These are phyloP conservation scores for Pampusana beccarii DNA, from an alignment of 2,113 vertebrate species.

Conservation along the genomic window DNA sequence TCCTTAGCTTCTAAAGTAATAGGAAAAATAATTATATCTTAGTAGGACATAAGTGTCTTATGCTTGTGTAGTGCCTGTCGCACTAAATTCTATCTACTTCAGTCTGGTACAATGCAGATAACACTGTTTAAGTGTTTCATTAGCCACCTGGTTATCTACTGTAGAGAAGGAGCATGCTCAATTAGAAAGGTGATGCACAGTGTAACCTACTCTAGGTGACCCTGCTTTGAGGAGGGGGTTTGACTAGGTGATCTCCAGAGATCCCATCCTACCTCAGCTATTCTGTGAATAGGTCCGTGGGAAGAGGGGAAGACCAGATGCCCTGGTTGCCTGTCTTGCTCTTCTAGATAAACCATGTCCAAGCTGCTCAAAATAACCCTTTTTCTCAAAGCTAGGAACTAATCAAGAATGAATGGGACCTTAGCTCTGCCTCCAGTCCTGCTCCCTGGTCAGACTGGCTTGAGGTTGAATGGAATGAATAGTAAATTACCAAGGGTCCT, in stretches of 20 bases:
- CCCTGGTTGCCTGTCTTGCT: neutral
- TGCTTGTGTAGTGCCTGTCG: neutral
- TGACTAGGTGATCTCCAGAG: neutral
- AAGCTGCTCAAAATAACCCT: neutral
- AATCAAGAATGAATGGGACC: neutral
- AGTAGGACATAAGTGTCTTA: neutral
- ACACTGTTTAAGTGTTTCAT: neutral
- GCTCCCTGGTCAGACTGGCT: neutral
- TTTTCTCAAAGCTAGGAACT: neutral
- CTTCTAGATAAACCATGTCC: neutral
- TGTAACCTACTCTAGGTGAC: neutral
- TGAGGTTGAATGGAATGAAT: neutral
- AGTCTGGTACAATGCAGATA: neutral
- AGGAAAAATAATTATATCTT: neutral
- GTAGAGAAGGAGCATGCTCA: neutral
- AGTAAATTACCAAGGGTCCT: neutral
- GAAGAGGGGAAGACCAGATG: neutral
- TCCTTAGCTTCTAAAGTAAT: neutral
- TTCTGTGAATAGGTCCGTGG: neutral
- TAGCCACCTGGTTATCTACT: accelerated
- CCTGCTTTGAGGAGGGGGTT: neutral
- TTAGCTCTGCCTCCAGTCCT: neutral
- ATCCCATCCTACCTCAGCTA: neutral
- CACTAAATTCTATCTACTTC: neutral
- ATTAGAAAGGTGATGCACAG: too few relatives aligned